These are phyloP conservation scores for Platysteira castanea DNA, from an alignment of 2,113 vertebrate species.

Conservation along the genomic window DNA sequence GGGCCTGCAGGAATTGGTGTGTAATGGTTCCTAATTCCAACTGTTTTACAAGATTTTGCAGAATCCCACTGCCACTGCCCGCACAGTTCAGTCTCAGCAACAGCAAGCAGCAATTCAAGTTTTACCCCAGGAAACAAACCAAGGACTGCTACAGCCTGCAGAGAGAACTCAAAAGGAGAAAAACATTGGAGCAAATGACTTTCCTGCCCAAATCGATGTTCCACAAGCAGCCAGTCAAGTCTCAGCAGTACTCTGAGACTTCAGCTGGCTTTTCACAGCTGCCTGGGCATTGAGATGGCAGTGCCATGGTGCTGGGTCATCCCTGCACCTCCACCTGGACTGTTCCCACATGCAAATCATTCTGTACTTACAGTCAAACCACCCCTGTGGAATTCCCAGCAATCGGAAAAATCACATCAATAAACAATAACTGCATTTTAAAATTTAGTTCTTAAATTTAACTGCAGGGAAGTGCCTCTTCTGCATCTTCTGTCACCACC, in stretches of 20 bases:
- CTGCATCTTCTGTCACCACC: background rate
- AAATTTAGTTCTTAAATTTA: background rate
- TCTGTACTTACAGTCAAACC: background rate
- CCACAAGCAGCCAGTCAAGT: too few species aligned
- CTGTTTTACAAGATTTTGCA: background rate
- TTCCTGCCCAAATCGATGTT: background rate
- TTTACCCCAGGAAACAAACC: background rate
- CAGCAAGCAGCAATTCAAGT: background rate
- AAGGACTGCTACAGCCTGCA: background rate
- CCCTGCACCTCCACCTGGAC: background rate
- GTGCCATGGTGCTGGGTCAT: background rate
- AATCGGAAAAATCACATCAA: background rate
- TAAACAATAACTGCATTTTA: background rate
- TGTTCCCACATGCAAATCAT: background rate
- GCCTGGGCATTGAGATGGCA: background rate
- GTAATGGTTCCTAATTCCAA: rapidly evolving
- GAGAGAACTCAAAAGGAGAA: background rate
- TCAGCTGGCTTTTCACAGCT: background rate
- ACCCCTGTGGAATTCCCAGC: background rate
- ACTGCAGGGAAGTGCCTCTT: background rate
- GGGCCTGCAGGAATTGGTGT: background rate
- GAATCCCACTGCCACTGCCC: background rate
- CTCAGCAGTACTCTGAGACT: background rate
- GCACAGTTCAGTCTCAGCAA: background rate
- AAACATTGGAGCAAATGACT: background rate